Evolutionary conservation across 2,888 invertebrate species (phyloP), one percentile per base, ranked within the genome.

Genomic region (Philereme transversata): DNA sequence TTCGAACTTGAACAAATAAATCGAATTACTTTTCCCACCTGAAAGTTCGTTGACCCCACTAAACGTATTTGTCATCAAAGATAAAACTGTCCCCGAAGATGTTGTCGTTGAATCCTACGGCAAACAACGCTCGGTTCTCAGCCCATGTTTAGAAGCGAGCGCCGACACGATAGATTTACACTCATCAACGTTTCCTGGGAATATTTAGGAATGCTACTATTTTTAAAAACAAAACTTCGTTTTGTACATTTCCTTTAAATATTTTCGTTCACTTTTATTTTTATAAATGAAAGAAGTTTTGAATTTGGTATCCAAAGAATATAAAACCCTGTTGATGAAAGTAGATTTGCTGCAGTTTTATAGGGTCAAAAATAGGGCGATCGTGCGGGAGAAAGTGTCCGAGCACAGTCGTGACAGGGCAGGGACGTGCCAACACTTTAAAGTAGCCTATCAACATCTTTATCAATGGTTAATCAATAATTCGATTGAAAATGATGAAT

Each of bases 351-450:
- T 70, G 71, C 69, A 74, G 79, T 76, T 77, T 72, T 73, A 70
- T 67, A 74, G 70, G 72, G 71, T 67, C 69, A 77, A 72, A 81
- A 82, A 87, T 84, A 80, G 87, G 84, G 72, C 85, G 78, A 70
- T 86, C 89, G 87, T 88, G 88, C 77, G 65, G 77, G 83, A 77
- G 90, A 90, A 90, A 90, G 89, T 85, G 76, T 71, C 78, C 77
- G 62, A 72, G 70, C 73, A 75, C 72, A 75, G 76, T 82, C 85
- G 83, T 86, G 87, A 84, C 83, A 76, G 77, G 74, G 75, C 77
- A 75, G 76, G 83, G 83, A 84, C 84, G 82, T 83, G 82, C 74
- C 72, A 66, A 72, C 66, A 68, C 68, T 65, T 45, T 56, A 46
- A 64, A 75, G 74, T 73, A 69, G 71, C 71, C 69, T 72, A 72